Evolutionary conservation across 2,797 vertebrate genomes (phyloP).

Genomic region (Typhlichthys eigenmanni): DNA sequence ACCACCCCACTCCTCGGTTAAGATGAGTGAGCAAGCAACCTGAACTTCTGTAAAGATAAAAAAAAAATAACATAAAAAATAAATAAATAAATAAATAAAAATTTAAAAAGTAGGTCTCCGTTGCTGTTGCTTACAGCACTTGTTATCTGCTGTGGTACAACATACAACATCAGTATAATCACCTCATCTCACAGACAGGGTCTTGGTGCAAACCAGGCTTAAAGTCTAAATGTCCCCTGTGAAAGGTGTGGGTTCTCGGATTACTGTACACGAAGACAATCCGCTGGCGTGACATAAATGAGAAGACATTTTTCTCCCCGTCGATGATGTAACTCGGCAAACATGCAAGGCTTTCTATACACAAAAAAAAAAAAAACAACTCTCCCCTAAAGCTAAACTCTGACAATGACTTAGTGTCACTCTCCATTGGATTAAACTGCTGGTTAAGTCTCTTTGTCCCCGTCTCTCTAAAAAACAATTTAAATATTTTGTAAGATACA

Average conservation of each 20-base stretch:
- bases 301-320: not conserved
- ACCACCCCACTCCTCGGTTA: slow-evolving; percentile 19
- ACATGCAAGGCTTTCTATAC: not conserved
- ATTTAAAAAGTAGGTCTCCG: not conserved
- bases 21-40: not conserved
- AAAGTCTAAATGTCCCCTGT: not conserved
- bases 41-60: too few relatives aligned
- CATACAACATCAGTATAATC: not conserved
- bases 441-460: not conserved
- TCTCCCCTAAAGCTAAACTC: slow-evolving; percentile 7
- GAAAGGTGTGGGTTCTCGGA: not conserved
- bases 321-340: slow-evolving; percentile 11
- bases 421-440: not conserved
- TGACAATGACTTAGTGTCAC: not conserved
- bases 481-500: too few relatives aligned
- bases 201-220: not conserved
- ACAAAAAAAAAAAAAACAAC: not conserved
- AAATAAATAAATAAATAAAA: not conserved
- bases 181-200: not conserved
- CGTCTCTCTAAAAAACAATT: too few relatives aligned
- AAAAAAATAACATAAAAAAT: not conserved
- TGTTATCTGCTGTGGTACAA: not conserved
- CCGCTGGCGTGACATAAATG: not conserved
- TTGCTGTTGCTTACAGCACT: not conserved
- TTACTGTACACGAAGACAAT: not conserved